Evolutionary conservation across 2,888 invertebrate species (phyloP).

Genomic region (Agrotis puta): DNA sequence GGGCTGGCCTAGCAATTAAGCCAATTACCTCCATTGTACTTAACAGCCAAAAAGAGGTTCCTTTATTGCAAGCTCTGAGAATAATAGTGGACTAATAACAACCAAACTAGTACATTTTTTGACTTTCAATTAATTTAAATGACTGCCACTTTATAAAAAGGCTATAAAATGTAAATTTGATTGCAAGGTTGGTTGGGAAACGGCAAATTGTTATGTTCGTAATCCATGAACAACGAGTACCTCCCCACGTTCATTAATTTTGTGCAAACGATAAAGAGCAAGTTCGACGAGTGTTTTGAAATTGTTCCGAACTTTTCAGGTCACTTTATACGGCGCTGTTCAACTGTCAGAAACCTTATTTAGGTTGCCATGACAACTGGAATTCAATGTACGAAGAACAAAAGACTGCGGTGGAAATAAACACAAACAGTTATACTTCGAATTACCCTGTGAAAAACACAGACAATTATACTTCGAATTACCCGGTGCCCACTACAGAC

Average conservation of each 20-base stretch:
- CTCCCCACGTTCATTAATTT: constrained; percentile 13
- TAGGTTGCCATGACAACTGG: background rate
- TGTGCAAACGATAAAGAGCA: constrained; percentile 8
- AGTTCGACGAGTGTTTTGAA: constrained; percentile 31
- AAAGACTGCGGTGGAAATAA: background rate
- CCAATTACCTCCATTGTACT: constrained; percentile 62
- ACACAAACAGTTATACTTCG: background rate
- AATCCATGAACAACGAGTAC: constrained; percentile 18
- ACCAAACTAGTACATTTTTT: constrained; percentile 39
- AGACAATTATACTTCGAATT: too few species aligned
- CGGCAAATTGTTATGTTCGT: constrained; percentile 24
- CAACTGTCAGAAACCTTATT: constrained; percentile 1
- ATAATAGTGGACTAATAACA: constrained; percentile 61
- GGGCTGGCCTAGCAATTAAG: constrained; percentile 59
- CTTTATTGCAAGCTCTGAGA: constrained; percentile 51
- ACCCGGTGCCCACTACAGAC: too few species aligned
- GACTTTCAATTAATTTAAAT: constrained; percentile 49
- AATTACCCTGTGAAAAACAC: background rate
- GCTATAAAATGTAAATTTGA: constrained; percentile 43
- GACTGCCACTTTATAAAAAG: constrained; percentile 50
- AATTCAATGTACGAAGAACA: background rate
- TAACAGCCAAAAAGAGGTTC: constrained; percentile 62
- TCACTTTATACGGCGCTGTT: constrained; percentile 18
- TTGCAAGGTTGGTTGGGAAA: constrained; percentile 23
- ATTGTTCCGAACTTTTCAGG: constrained; percentile 34